phyloP scores from a whole-genome alignment of 2,113 vertebrate species.

The Argyrosomus japonicus region DNA sequence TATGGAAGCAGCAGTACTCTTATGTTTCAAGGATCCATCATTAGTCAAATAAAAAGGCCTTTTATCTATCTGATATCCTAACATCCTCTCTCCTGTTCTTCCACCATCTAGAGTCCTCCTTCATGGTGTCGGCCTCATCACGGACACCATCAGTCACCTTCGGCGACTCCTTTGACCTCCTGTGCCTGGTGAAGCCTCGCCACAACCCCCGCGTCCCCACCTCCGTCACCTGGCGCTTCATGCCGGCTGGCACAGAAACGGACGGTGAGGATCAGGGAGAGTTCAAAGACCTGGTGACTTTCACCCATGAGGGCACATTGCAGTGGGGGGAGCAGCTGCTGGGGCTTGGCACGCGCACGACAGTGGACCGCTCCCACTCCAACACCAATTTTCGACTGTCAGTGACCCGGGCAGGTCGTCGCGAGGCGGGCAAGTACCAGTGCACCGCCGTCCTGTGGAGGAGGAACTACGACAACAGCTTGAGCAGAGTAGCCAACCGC shows the following conservation, averaged over 20 bases:
- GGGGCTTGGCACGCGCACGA: conserved; percentile 91
- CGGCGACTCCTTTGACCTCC: conserved; percentile 93
- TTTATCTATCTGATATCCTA: conserved; percentile 27
- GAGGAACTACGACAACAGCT: conserved; percentile 91
- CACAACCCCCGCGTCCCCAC: conserved; percentile 91
- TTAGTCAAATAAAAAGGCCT: conserved; percentile 16
- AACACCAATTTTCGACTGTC: conserved; percentile 95
- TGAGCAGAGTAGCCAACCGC: conserved; percentile 91
- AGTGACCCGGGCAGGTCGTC: conserved; percentile 92
- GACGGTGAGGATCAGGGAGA: conserved; percentile 81
- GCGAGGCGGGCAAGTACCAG: conserved; percentile 95
- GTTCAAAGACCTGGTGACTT: conserved; percentile 94
- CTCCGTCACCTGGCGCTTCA: conserved; percentile 95
- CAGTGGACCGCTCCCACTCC: conserved; percentile 91
- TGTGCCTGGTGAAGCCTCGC: conserved; percentile 96
- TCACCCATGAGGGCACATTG: conserved; percentile 92
- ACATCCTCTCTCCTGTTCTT: conserved; percentile 23
- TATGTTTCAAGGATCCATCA: conserved; percentile 15
- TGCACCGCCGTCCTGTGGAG: conserved; percentile 94
- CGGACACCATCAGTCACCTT: conserved; percentile 93
- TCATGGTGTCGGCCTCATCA: conserved; percentile 94
- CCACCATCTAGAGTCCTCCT: conserved; percentile 88
- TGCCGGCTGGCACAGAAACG: conserved; percentile 81
- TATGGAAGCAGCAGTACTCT: conserved; percentile 13
- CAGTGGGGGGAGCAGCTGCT: conserved; percentile 91